Conservation (phyloP, 2,797 vertebrate genomes). For the Oophaga sylvatica region DNA sequence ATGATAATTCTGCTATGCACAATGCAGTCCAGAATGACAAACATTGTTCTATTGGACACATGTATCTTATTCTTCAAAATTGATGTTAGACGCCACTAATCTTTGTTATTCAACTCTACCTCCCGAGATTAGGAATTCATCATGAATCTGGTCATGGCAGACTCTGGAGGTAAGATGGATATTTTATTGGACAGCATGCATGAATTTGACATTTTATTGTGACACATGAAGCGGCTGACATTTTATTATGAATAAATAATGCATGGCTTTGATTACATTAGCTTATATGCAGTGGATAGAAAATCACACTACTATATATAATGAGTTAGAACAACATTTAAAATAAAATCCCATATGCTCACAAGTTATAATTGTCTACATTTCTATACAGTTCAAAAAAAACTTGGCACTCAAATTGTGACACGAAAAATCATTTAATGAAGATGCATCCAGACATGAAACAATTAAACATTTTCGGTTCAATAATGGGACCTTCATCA, state of each 20-base stretch:
- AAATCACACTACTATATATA: not conserved
- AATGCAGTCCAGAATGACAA: not conserved
- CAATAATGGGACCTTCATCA: too few species aligned
- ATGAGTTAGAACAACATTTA: not conserved
- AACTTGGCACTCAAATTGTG: too few species aligned
- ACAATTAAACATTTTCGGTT: too few species aligned
- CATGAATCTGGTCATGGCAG: slow-evolving; percentile 14
- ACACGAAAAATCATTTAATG: too few species aligned
- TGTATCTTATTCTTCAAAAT: slow-evolving; percentile 13
- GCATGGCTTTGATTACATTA: slow-evolving; percentile 23
- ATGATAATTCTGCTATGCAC: slow-evolving; percentile 5
- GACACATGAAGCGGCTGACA: slow-evolving; percentile 4
- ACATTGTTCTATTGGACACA: slow-evolving; percentile 28
- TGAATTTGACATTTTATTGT: slow-evolving; percentile 42
- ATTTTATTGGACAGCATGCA: slow-evolving; percentile 34
- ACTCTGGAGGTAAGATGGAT: slow-evolving; percentile 9
- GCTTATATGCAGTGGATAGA: not conserved
- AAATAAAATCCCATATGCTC: not conserved
- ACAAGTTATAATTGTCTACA: not conserved
- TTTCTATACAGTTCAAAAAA: too few species aligned
- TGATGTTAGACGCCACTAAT: slow-evolving; percentile 2
- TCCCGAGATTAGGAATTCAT: slow-evolving; percentile 15
- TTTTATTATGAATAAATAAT: slow-evolving; percentile 42
- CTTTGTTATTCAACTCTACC: slow-evolving; percentile 19
- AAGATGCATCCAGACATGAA: too few species aligned